A percentile compares a stretch with the other conserved stretches of the same genome.
Evolutionary conservation across 37 sponge, comb jelly and placozoan species (phyloP).

Genomic region (Bolinopsis microptera): DNA sequence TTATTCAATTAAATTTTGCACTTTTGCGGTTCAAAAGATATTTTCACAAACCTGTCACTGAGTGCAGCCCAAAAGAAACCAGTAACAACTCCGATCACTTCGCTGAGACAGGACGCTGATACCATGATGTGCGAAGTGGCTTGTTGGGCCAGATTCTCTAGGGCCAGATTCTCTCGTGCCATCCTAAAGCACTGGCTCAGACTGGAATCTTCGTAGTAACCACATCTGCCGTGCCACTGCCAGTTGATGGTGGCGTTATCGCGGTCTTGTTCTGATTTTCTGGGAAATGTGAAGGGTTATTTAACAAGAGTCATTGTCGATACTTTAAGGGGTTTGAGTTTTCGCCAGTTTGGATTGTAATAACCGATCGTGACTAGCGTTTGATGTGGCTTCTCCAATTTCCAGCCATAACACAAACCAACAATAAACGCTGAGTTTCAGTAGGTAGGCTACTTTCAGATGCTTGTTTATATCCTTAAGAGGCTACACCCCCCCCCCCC

Average conservation of each 20-base stretch:
- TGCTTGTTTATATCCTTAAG: too few species aligned
- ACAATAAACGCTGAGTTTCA: too few species aligned
- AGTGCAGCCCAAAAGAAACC: not conserved
- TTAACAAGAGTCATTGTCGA: not conserved
- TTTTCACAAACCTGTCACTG: constrained; percentile 53
- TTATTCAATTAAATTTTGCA: too few species aligned
- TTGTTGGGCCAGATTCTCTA: not conserved
- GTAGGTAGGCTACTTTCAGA: too few species aligned
- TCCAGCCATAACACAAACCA: too few species aligned
- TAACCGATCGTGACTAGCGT: too few species aligned
- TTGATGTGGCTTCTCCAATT: too few species aligned
- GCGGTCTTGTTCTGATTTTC: not conserved
- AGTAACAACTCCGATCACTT: constrained; percentile 5
- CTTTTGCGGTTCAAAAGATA: too few species aligned
- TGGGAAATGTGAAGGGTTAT: not conserved
- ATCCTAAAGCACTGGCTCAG: not conserved
- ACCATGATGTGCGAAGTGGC: constrained; percentile 2
- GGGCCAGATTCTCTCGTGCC: not conserved
- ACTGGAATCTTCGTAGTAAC: not conserved
- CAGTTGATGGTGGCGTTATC: not conserved
- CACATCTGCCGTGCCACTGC: too few species aligned
- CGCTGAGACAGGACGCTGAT: not conserved
- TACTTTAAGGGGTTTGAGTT: too few species aligned
- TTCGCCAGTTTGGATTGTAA: too few species aligned
- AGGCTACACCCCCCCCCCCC: too few species aligned